Conservation (phyloP, 2,113 vertebrate species). For the Gymnarchus niloticus region DNA sequence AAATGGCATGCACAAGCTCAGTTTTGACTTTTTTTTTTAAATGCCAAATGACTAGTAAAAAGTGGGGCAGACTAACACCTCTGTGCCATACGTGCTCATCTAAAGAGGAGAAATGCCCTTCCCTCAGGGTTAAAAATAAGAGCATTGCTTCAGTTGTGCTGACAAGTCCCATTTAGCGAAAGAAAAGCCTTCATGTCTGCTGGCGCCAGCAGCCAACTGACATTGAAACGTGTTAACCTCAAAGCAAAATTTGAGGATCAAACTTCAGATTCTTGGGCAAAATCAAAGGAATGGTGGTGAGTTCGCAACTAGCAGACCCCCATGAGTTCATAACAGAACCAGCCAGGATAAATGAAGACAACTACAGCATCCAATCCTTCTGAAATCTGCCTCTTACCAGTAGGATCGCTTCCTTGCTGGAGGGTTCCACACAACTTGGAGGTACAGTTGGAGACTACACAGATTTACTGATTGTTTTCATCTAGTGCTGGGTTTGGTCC, state of each 20-base stretch:
- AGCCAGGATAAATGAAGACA: not conserved
- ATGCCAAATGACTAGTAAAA: not conserved
- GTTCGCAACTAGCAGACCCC: not conserved
- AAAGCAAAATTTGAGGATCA: not conserved
- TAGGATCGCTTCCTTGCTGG: not conserved
- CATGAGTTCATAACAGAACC: not conserved
- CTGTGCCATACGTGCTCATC: not conserved
- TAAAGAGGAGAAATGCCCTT: not conserved
- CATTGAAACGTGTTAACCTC: not conserved
- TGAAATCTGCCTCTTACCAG: not conserved
- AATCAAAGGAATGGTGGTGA: not conserved
- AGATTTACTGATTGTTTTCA: not conserved
- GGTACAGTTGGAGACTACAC: not conserved
- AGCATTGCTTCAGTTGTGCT: not conserved
- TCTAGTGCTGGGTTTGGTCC: not conserved
- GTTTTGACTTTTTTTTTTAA: not conserved
- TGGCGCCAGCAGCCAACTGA: not conserved
- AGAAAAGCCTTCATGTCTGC: not conserved
- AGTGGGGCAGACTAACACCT: not conserved
- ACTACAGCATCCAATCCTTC: not conserved
- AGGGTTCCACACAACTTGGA: not conserved
- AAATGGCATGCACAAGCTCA: not conserved
- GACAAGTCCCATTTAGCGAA: not conserved
- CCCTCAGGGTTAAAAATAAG: slow-evolving; percentile 18
- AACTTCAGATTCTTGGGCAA: not conserved